Evolutionary conservation across 2,113 vertebrate genomes (phyloP), one percentile per base, ranked within the genome.

Genomic region (Zosterops lateralis): DNA sequence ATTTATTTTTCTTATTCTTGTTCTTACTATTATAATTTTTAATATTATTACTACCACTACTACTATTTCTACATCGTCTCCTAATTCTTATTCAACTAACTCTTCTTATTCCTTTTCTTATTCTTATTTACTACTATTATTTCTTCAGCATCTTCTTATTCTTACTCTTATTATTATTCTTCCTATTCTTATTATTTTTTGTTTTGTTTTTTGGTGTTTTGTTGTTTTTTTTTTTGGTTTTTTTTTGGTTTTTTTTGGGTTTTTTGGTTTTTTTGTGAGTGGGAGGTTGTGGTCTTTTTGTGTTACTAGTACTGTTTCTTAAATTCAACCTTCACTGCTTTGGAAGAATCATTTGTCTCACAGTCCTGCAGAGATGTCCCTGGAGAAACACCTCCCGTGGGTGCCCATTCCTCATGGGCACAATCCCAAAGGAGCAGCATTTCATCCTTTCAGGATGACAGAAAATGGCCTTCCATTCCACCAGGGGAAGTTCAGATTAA

Each of bases 351-450:
- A 42, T 40, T 74, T n/a, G 12, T 40, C 22, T 56, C 0, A 0
- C 50, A 64, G 22, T 64, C n/a, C 48, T 54, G 48, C 48, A 73
- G 50, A 14, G n/a, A 56, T 0, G 0, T 47, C 18, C 12, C 50
- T 47, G 31, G 34, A 74, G 42, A 28, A 65, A 12, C 15, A 7
- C 18, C 24, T 57, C n/a, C 34, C 31, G 18, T 19, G 21, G 17
- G 12, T 38, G 18, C 50, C 40, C 58, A 40, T 40, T 84, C 60
- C 60, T 29, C 25, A 22, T 3, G 12, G 24, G 20, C 17, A 40
- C 9, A 40, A 19, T 48, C 82, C 70, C 42, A n/a, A 15, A 84
- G 34, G 24, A 65, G 24, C 42, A n/a, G 29, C 42, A 40, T 6
- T 18, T 40, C n/a, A 65, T 64, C 28, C 58, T 65, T 84, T 22